These are phyloP conservation scores for Crocidura indochinensis DNA, from an alignment of 2,797 vertebrate species.

Conservation along the genomic window DNA sequence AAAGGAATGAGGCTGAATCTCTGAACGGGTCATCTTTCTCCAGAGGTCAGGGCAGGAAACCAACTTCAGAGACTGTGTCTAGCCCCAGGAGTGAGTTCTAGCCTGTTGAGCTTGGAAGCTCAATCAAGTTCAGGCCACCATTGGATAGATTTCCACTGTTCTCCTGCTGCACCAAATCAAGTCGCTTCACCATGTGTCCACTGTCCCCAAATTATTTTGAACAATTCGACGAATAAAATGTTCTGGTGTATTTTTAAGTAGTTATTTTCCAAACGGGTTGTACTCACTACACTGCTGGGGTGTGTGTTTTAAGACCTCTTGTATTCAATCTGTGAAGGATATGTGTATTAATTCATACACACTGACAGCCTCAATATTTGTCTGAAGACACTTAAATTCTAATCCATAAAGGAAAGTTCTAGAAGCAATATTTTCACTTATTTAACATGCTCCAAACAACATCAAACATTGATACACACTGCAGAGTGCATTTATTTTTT, in stretches of 20 bases:
- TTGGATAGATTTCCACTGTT: slow-evolving; percentile 68
- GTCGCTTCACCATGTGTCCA: slow-evolving; percentile 71
- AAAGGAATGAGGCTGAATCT: slow-evolving; percentile 77
- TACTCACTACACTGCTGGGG: slow-evolving; percentile 85
- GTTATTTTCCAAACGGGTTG: slow-evolving; percentile 75
- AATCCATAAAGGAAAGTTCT: slow-evolving; percentile 89
- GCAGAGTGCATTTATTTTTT: slow-evolving; percentile 92
- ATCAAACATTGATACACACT: slow-evolving; percentile 82
- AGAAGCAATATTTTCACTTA: slow-evolving; percentile 93
- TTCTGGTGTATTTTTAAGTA: slow-evolving; percentile 74
- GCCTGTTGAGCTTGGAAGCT: not conserved
- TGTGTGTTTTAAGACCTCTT: slow-evolving; percentile 88
- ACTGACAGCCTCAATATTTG: slow-evolving; percentile 84
- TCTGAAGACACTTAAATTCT: slow-evolving; percentile 87
- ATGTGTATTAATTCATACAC: slow-evolving; percentile 90
- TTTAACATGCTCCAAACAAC: slow-evolving; percentile 91
- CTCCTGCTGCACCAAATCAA: slow-evolving; percentile 75
- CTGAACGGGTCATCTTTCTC: slow-evolving; percentile 72
- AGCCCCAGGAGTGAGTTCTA: not conserved
- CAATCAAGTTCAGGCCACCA: slow-evolving; percentile 45
- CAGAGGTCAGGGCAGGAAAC: slow-evolving; percentile 65
- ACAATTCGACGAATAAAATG: slow-evolving; percentile 25
- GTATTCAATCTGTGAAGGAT: slow-evolving; percentile 90
- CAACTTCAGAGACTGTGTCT: not conserved
- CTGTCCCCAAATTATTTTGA: slow-evolving; percentile 78